phyloP scores from a whole-genome alignment of 2,888 invertebrate genomes.

The Zhuqinia jingwanae region DNA sequence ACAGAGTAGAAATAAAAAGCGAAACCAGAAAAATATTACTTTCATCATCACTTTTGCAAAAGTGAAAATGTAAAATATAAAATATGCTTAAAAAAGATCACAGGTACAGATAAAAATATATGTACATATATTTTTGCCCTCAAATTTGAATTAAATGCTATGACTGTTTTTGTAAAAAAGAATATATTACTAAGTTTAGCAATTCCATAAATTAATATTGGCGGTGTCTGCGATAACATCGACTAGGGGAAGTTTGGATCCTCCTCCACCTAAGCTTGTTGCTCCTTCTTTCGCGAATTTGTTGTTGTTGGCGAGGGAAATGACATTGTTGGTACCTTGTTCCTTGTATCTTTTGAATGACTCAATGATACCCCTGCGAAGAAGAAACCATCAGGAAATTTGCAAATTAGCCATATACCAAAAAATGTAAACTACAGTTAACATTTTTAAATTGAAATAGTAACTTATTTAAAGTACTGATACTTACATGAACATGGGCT shows the following conservation, averaged over 20 bases:
- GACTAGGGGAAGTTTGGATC: conserved; percentile 45
- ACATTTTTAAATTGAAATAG: no score
- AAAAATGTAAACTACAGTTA: no score
- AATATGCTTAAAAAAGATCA: conserved; percentile 49
- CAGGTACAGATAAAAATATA: conserved; percentile 46
- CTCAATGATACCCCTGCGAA: conserved; percentile 68
- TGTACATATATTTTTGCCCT: no score
- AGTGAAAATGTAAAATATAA: no score
- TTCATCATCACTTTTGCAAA: neutral
- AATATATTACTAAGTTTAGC: conserved; percentile 25
- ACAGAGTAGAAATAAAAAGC: neutral
- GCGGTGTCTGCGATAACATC: conserved; percentile 68
- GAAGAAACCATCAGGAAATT: no score
- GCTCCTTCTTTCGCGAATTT: conserved; percentile 63
- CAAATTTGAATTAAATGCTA: conserved; percentile 29
- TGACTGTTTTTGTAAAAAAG: neutral
- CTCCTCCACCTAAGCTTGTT: conserved; percentile 21
- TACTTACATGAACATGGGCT: conserved; percentile 74
- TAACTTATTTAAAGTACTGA: no score
- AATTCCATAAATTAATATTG: conserved; percentile 68
- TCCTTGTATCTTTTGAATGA: conserved; percentile 72
- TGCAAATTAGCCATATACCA: no score
- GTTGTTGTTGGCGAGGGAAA: conserved; percentile 48
- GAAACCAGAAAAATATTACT: neutral
- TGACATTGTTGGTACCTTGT: conserved; percentile 65